Conservation (phyloP, 2,113 vertebrate species). For the Calonectris borealis region DNA sequence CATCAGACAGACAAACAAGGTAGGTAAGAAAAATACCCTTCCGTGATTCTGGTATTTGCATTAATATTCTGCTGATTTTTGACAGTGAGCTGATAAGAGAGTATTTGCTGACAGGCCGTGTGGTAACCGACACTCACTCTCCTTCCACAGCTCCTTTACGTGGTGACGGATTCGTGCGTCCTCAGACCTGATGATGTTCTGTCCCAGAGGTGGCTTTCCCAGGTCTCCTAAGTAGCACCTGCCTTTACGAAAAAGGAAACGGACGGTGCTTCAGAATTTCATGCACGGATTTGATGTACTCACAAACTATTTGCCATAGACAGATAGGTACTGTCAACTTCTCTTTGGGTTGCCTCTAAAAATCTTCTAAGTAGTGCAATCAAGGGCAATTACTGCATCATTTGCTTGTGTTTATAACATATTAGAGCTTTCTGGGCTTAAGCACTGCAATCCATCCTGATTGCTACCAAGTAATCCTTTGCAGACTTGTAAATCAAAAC, state of each 20-base stretch:
- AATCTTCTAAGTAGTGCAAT: not conserved
- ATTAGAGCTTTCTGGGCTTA: slow-evolving; percentile 56
- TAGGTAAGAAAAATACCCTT: not conserved
- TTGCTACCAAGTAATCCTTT: slow-evolving; percentile 73
- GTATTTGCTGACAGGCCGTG: not conserved
- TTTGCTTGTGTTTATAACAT: slow-evolving; percentile 63
- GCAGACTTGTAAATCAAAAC: slow-evolving; percentile 70
- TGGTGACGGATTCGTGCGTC: accelerated
- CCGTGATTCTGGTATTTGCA: not conserved
- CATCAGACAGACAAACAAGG: not conserved
- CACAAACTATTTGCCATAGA: not conserved
- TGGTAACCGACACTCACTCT: accelerated
- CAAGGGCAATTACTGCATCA: slow-evolving; percentile 51
- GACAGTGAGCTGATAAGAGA: not conserved
- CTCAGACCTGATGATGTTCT: not conserved
- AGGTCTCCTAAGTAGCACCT: not conserved
- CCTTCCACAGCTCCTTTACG: not conserved
- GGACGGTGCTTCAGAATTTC: not conserved
- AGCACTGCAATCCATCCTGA: slow-evolving; percentile 46
- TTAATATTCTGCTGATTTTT: not conserved
- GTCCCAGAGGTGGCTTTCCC: not conserved
- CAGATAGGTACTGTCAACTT: not conserved
- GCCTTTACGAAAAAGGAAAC: not conserved
- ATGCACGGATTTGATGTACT: not conserved
- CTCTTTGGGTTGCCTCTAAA: not conserved